Conservation (phyloP, 2,797 vertebrate species). For the Pelobates cultripes region DNA sequence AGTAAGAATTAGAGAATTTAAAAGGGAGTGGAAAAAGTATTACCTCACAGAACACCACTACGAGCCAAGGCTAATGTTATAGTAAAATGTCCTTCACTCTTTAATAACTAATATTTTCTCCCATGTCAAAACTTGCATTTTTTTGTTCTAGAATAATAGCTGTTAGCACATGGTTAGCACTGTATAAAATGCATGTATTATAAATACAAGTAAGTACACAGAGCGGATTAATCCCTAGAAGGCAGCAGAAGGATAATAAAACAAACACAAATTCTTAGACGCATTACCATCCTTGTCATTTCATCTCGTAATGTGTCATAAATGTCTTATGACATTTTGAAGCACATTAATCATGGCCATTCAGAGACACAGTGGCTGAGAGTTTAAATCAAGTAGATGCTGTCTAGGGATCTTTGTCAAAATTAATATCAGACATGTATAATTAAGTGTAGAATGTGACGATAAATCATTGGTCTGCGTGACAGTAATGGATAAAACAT, state of each 20-base stretch:
- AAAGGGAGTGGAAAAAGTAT: too few species aligned
- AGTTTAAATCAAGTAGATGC: conserved; percentile 62
- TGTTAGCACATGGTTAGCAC: background rate
- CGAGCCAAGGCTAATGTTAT: too few species aligned
- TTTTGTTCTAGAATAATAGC: background rate
- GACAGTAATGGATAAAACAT: conserved; percentile 52
- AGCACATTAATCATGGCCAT: conserved; percentile 68
- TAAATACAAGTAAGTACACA: background rate
- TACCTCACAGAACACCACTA: too few species aligned
- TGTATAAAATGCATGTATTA: background rate
- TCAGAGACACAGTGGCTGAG: conserved; percentile 66
- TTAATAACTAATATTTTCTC: too few species aligned
- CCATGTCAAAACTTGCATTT: background rate
- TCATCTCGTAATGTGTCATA: conserved; percentile 56
- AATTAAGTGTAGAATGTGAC: conserved; percentile 60
- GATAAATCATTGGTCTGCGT: conserved; percentile 47
- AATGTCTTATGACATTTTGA: conserved; percentile 62
- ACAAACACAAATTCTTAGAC: conserved; percentile 48
- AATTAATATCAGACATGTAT: conserved; percentile 69
- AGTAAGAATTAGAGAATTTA: too few species aligned
- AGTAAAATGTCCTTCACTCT: too few species aligned
- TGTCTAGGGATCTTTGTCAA: conserved; percentile 62
- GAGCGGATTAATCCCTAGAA: conserved; percentile 33
- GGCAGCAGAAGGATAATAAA: conserved; percentile 35
- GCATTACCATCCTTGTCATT: conserved; percentile 51